Evolutionary conservation across 2,113 vertebrate genomes (phyloP).

Genomic region (Corythornis cristatus): DNA sequence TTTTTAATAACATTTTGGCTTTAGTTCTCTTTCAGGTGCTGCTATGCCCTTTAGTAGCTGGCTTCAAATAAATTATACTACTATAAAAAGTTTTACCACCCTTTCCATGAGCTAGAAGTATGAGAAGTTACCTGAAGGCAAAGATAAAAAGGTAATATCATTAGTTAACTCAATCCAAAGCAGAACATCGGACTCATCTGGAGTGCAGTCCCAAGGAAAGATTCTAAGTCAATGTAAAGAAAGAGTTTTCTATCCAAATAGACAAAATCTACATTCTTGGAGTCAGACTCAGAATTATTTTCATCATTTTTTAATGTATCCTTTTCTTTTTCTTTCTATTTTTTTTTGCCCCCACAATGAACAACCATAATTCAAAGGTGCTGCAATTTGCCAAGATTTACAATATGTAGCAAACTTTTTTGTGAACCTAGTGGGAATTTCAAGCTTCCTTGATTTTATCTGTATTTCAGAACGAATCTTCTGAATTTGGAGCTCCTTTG

Average conservation of each 20-base stretch:
- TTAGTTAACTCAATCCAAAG: slow-evolving; percentile 53
- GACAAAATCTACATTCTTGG: neutral
- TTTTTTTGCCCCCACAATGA: neutral
- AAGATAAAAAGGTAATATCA: slow-evolving; percentile 45
- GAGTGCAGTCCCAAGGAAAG: slow-evolving; percentile 27
- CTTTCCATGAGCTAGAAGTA: slow-evolving; percentile 8
- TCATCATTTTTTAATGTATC: neutral
- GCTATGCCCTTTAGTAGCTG: slow-evolving; percentile 53
- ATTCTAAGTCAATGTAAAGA: neutral
- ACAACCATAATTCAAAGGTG: neutral
- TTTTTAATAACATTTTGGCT: slow-evolving; percentile 58
- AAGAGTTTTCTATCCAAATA: neutral
- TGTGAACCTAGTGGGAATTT: neutral
- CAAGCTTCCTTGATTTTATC: neutral
- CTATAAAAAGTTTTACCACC: slow-evolving; percentile 46
- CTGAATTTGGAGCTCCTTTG: neutral
- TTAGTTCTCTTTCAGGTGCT: slow-evolving; percentile 31
- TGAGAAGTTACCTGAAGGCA: slow-evolving; percentile 53
- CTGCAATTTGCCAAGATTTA: neutral
- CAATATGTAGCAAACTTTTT: neutral
- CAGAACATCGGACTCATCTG: slow-evolving; percentile 37
- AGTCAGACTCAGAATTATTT: neutral
- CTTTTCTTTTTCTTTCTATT: neutral
- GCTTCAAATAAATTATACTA: slow-evolving; percentile 55
- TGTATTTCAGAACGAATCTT: neutral